A percentile compares a stretch with the other conserved stretches of the same genome.
These are phyloP conservation scores for Drosophila trapezifrons DNA, from an alignment of 1,140 invertebrate species.

Conservation along the genomic window DNA sequence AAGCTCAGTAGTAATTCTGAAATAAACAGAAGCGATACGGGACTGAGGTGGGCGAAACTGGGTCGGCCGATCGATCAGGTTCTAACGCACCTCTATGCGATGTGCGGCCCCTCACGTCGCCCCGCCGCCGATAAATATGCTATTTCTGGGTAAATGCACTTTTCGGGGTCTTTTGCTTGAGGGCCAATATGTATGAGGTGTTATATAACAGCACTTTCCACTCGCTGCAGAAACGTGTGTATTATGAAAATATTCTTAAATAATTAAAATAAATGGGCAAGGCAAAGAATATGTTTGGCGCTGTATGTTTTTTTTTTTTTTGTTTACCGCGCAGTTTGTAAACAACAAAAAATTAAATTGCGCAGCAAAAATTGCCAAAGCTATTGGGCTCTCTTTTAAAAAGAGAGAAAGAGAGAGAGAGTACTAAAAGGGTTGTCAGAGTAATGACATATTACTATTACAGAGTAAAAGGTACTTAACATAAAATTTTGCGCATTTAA, in stretches of 20 bases:
- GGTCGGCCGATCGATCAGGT: constrained; percentile 46
- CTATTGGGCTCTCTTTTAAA: background rate
- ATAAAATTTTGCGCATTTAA: too few relatives aligned
- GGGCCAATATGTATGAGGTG: constrained; percentile 13
- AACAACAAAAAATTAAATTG: constrained; percentile 78
- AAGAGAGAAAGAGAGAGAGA: background rate
- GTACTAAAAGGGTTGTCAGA: constrained; percentile 1
- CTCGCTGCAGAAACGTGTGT: constrained; percentile 39
- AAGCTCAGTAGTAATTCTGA: constrained; percentile 35
- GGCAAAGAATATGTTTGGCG: constrained; percentile 67
- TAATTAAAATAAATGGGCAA: constrained; percentile 65
- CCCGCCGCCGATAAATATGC: background rate
- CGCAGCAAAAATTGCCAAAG: constrained; percentile 64
- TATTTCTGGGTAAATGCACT: constrained; percentile 38
- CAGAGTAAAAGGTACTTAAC: too few relatives aligned
- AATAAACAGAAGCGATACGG: constrained; percentile 18
- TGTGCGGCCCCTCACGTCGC: constrained; percentile 30
- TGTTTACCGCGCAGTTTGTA: constrained; percentile 80
- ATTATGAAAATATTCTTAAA: constrained; percentile 59
- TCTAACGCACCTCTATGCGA: constrained; percentile 31
- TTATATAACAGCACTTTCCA: constrained; percentile 48
- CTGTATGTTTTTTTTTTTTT: constrained; percentile 58
- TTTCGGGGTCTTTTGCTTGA: constrained; percentile 20
- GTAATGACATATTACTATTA: background rate
- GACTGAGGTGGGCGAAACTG: constrained; percentile 39